Evolutionary conservation across 2,797 vertebrate species (phyloP), one percentile per base, ranked within the genome.

Genomic region (Myoxocephalus aenaeus): DNA sequence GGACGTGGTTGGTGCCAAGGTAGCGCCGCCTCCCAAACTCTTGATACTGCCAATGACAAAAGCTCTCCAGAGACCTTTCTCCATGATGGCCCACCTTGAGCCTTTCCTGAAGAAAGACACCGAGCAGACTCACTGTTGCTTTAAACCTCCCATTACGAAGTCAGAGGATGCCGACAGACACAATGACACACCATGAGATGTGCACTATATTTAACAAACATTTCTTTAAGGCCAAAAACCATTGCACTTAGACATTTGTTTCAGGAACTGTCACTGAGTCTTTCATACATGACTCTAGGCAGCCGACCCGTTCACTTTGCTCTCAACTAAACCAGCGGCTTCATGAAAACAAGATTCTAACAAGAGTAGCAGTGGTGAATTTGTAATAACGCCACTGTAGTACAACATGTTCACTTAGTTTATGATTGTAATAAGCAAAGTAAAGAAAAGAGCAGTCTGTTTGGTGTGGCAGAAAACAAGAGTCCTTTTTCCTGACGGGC

Each of bases 1-100:
- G 97, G 53, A 99, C 95, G 10, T 97, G 96, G 80, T 99, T 99
- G 87, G 95, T 97, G 50, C 98, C 97, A 0, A 98, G 95, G 89
- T 97, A 97, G 22, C 95, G 95, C 0, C 95, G 89, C 0, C 96
- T 95, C 27, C 97, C 96, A 1, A 96, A 97, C 82, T 99, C 97
- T 78, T 96, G 96, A 70, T 98, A 96, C 91, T 99, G 98, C 98
- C 98, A 99, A 15, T 97, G 96, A 79, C 98, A 99, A 92, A 99
- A 99, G 87, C 97, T 99, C 92, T 99, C 96, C 94, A 99, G 87
- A 73, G 97, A 96, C 64, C 96, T 94, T 81, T 99, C 97, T 29
- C 98, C 97, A n/a, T 99, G 97, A 79, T 99, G 98, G 5, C 98
- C 95, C 0, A 99, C 97, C 72, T 95, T 96, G 20, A 99, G 85